Conservation (phyloP, 2,888 invertebrate genomes). For the Sicus ferrugineus region DNA sequence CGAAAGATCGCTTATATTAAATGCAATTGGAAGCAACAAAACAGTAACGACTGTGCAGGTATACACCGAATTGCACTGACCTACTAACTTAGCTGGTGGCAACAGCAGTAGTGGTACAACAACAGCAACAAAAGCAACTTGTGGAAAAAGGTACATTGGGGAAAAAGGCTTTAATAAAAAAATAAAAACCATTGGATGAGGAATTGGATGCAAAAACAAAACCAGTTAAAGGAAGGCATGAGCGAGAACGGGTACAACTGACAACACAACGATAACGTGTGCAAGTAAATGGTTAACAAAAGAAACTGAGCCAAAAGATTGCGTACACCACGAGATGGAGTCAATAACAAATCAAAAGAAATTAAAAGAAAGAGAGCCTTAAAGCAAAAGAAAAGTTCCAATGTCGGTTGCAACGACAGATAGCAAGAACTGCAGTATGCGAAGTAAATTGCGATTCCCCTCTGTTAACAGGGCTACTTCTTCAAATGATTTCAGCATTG, state of each 20-base stretch:
- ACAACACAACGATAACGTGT: background rate
- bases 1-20: constrained; percentile 32
- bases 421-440: too few relatives aligned
- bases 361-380: too few relatives aligned
- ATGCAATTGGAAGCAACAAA: constrained; percentile 43
- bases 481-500: too few relatives aligned
- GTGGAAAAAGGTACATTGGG: background rate
- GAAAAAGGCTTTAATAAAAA: background rate
- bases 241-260: constrained; percentile 1
- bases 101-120: constrained; percentile 9
- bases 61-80: constrained; percentile 42
- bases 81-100: constrained; percentile 42
- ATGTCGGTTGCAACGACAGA: too few relatives aligned
- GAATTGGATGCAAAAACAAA: constrained; percentile 1
- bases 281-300: background rate
- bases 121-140: constrained; percentile 10
- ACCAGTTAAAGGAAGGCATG: constrained; percentile 17
- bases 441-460: too few relatives aligned
- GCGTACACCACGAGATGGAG: too few relatives aligned
- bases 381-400: too few relatives aligned
- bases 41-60: constrained; percentile 41
- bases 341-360: too few relatives aligned
- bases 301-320: too few relatives aligned
- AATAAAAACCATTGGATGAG: background rate
- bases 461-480: too few relatives aligned